Conservation (phyloP, 2,113 vertebrate species). For the Stegostoma tigrinum region DNA sequence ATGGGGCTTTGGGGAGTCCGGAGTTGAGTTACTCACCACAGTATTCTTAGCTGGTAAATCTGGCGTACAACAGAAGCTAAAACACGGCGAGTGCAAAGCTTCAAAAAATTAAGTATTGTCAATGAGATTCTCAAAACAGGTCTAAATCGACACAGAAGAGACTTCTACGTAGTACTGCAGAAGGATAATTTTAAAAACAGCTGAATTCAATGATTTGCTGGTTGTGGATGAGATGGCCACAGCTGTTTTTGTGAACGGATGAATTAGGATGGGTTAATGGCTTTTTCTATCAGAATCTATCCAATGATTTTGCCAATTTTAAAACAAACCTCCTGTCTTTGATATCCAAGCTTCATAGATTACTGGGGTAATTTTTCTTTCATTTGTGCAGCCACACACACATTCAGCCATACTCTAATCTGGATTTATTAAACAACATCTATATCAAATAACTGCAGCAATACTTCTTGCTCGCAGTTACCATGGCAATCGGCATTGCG, state of each 20-base stretch:
- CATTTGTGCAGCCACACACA: neutral
- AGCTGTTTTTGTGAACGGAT: neutral
- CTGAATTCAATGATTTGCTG: neutral
- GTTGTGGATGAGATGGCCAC: neutral
- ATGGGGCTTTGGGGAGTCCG: no score
- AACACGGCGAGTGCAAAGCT: neutral
- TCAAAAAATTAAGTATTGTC: neutral
- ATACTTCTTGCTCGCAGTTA: conserved; percentile 1
- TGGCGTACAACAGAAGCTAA: neutral
- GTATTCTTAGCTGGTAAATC: neutral
- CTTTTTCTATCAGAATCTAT: neutral
- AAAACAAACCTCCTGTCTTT: neutral
- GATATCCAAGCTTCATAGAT: neutral
- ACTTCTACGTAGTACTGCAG: neutral
- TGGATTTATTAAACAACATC: neutral
- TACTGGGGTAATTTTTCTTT: neutral
- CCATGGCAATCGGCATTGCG: conserved; percentile 15
- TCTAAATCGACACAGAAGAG: neutral
- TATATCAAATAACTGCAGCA: neutral
- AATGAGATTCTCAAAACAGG: neutral
- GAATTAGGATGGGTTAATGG: neutral
- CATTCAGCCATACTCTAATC: neutral
- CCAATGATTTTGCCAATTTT: neutral
- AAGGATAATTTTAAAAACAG: neutral
- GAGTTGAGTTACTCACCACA: no score